These are phyloP conservation scores for Percina caprodes DNA, from an alignment of 2,113 vertebrate species.

Conservation along the genomic window DNA sequence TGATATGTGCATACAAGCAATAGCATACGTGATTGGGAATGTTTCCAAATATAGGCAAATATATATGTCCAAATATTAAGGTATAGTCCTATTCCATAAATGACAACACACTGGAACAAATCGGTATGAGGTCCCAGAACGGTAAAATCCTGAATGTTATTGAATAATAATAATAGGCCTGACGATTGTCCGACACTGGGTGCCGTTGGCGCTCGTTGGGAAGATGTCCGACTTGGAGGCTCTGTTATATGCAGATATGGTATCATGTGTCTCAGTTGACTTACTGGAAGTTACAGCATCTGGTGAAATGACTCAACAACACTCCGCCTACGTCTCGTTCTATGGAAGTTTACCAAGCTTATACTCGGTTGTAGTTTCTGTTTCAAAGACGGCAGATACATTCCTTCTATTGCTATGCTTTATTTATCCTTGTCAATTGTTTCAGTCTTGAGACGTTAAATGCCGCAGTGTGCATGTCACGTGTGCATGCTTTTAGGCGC, in stretches of 20 bases:
- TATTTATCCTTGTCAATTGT: too few relatives aligned
- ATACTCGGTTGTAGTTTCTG: neutral
- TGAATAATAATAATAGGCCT: neutral
- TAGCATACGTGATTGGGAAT: neutral
- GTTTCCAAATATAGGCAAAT: neutral
- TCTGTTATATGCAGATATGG: slow-evolving; percentile 54
- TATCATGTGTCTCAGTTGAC: slow-evolving; percentile 33
- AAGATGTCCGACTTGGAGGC: slow-evolving; percentile 1
- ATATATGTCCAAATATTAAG: too few relatives aligned
- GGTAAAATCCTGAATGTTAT: too few relatives aligned
- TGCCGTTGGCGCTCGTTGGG: slow-evolving; percentile 11
- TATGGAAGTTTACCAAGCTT: slow-evolving; percentile 41
- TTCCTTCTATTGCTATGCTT: rapidly evolving
- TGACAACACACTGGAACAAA: neutral
- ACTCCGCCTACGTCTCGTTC: slow-evolving; percentile 65
- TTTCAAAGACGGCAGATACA: neutral
- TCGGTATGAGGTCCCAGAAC: neutral
- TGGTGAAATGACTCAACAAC: slow-evolving; percentile 49
- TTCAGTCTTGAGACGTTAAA: too few relatives aligned
- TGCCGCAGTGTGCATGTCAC: neutral
- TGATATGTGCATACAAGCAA: neutral
- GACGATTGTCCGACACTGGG: neutral
- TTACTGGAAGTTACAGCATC: slow-evolving; percentile 70
- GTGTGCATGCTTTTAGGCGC: too few relatives aligned
- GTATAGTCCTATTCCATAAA: neutral